Percentiles rank a stretch among this genome's conserved stretches.
phyloP scores from a whole-genome alignment of 2,797 vertebrate genomes.

The Clarias laeviceps region DNA sequence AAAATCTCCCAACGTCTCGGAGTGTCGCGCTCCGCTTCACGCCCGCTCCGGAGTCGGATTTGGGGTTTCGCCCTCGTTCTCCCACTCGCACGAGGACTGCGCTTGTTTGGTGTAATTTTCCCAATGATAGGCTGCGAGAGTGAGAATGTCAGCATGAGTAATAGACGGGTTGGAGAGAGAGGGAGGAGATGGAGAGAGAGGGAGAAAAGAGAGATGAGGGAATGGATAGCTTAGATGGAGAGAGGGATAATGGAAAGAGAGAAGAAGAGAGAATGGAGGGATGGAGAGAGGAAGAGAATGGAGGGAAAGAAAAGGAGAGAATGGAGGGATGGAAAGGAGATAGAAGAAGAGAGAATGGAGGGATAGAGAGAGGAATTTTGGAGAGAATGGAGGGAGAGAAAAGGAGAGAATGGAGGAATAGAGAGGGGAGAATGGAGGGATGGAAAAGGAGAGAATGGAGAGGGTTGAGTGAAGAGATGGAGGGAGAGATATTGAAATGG shows the following conservation, averaged over 20 bases:
- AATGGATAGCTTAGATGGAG: not conserved
- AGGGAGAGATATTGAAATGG: not conserved
- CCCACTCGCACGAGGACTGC: not conserved
- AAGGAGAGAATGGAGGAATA: too few species aligned
- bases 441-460: not conserved
- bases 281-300: too few species aligned
- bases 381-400: not conserved
- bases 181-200: not conserved
- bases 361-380: too few species aligned
- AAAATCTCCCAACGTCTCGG: slow-evolving; percentile 15
- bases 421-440: too few species aligned
- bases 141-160: slow-evolving; percentile 19
- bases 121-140: slow-evolving; percentile 25
- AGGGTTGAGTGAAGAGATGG: too few species aligned
- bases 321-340: too few species aligned
- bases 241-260: too few species aligned
- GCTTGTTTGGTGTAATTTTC: slow-evolving; percentile 37
- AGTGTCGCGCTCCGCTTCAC: slow-evolving; percentile 26
- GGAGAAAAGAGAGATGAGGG: too few species aligned
- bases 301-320: too few species aligned
- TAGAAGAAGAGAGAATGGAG: not conserved
- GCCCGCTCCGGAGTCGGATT: slow-evolving; percentile 7
- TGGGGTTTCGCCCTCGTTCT: slow-evolving; percentile 17
- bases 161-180: not conserved
- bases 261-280: too few species aligned